Evolutionary conservation across 1,140 invertebrate genomes (phyloP), one percentile per base, ranked within the genome.

Genomic region (Eriosoma lanigerum): DNA sequence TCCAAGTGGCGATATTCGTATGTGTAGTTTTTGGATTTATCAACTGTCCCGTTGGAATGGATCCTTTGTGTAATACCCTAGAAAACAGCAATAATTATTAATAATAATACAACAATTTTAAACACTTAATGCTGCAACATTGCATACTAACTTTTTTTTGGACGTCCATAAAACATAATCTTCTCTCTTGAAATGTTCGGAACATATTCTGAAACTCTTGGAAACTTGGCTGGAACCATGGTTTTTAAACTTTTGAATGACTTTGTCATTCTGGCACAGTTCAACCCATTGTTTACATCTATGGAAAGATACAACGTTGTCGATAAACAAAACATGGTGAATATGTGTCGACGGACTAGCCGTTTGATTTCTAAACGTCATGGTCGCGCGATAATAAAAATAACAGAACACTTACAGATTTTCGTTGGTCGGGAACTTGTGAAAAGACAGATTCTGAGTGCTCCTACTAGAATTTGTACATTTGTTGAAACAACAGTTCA

Each of bases 401-500:
- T 38, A 38, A 38, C 32, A 29, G 5, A 19, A 26, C 10, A 60
- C 75, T 78, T 8, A 78, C 75, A 78, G 21, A 32, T 38, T 78
- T 15, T 78, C 75, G 54, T 78, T 78, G 38, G 75, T 78, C 15
- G 75, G 75, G 75, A 78, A 78, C 75, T 78, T 78, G 56, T 78
- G 75, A 29, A 78, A 78, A 21, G 75, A 78, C 32, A 78, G 75
- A 32, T 78, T 78, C 38, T 78, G 75, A n/a, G 75, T 78, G 38
- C 75, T 78, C 38, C 75, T 24, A 5, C 75, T 78, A 3, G 75
- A 78, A 21, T 78, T 78, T 4, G 75, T 78, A 29, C 75, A 78
- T 60, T 78, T 78, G 75, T 78, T 78, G 38, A 78, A 78, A 78
- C 75, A 78, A 46, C 75, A 78, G 38, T 78, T 78, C 75, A 78